A percentile compares a stretch with the other conserved stretches of the same genome.
phyloP scores from a whole-genome alignment of 2,797 vertebrate species.

The Orientallactaga sibirica region DNA sequence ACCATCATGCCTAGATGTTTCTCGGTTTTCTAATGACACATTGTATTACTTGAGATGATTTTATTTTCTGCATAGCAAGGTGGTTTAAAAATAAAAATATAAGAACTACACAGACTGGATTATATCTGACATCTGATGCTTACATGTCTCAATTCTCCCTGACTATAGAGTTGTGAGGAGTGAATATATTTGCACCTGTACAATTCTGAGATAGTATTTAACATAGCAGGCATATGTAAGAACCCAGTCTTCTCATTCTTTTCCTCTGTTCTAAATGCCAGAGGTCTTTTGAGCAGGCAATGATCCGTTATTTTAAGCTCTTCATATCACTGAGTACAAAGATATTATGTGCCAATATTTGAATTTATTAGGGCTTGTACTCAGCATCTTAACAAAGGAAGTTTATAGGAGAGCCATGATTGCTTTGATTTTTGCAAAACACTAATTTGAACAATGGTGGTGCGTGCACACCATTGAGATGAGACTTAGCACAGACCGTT shows the following conservation, averaged over 20 bases:
- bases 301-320: background rate
- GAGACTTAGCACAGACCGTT: background rate
- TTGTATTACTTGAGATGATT: no score
- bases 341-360: background rate
- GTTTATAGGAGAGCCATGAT: background rate
- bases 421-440: slow-evolving; percentile 16
- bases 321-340: background rate
- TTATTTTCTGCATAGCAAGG: background rate
- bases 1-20: background rate
- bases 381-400: background rate
- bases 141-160: background rate
- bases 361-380: background rate
- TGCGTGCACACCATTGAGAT: background rate
- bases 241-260: background rate
- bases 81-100: background rate
- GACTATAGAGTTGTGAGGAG: background rate
- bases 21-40: background rate
- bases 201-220: background rate
- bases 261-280: slow-evolving; percentile 4
- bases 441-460: background rate
- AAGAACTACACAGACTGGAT: background rate
- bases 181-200: background rate
- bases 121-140: background rate
- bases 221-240: background rate
- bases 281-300: background rate